Evolutionary conservation across 23 tunicate species (phyloP), one percentile per base, ranked within the genome.

Genomic region (Botrylloides violaceus): DNA sequence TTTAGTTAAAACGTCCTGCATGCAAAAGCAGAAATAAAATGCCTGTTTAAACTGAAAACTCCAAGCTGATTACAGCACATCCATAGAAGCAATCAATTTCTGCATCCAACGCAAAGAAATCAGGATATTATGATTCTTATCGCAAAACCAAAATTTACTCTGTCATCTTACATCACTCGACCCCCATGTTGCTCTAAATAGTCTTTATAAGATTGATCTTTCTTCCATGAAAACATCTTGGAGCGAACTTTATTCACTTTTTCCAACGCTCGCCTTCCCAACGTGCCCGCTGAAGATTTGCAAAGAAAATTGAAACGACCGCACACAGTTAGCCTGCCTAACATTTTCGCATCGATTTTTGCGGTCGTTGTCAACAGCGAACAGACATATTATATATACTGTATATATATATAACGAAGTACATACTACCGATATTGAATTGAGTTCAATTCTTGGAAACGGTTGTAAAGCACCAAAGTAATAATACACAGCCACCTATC

Each of bases 231-330:
- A 43, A 68, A 68, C 74, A 68, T 68, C 74, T 43, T 68, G 26
- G 49, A 35, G 21, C 35, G 29, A 20, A 68, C 74, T 68, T 36
- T 68, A 43, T 68, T 68, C 74, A 68, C 32, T 28, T 68, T 68
- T 35, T 68, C 37, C 74, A 68, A 23, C 49, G 61, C 74, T 23
- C 74, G 56, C 56, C 74, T 24, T 23, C 74, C 74, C 62, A 68
- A 36, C 56, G 74, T 68, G 58, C 74, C 74, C 4, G 58, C 74
- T 68, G 53, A 43, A 43, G 53, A 43, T 43, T 43, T 43, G n/a
- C n/a, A n/a, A n/a, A n/a, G n/a, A n/a, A n/a, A n/a, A n/a, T n/a
- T n/a, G n/a, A n/a, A n/a, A n/a, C n/a, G n/a, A n/a, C n/a, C n/a
- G n/a, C n/a, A n/a, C n/a, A n/a, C n/a, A n/a, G n/a, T n/a, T n/a